These are phyloP conservation scores for Saccopteryx bilineata DNA, from an alignment of 2,113 vertebrate genomes.

Conservation along the genomic window DNA sequence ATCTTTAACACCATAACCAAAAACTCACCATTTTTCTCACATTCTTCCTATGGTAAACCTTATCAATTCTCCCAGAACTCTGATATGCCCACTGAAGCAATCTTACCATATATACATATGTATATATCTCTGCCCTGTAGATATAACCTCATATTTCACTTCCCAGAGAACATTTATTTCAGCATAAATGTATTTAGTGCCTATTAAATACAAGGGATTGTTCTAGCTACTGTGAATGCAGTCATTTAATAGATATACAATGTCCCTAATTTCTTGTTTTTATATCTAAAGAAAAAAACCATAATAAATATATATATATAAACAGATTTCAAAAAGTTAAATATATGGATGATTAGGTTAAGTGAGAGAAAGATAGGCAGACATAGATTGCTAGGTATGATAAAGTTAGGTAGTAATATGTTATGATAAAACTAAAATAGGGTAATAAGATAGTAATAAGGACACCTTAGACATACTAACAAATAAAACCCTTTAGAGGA, in stretches of 20 bases:
- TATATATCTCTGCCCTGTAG: background rate
- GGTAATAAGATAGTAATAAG: background rate
- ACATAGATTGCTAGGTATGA: background rate
- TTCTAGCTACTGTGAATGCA: background rate
- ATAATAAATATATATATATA: background rate
- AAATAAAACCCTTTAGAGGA: background rate
- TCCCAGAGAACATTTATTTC: conserved; percentile 7
- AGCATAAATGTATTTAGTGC: background rate
- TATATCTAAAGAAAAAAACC: background rate
- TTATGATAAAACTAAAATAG: conserved; percentile 36
- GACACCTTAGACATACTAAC: background rate
- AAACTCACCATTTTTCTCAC: background rate
- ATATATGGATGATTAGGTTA: background rate
- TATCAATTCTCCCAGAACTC: background rate
- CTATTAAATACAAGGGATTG: background rate
- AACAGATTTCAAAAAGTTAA: conserved; percentile 31
- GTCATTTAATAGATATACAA: background rate
- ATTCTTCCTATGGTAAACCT: background rate
- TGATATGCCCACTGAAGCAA: background rate
- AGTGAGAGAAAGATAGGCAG: background rate
- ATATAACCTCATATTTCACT: background rate
- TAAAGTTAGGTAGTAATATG: background rate
- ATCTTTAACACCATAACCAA: background rate
- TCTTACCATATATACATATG: background rate
- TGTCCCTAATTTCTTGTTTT: background rate